A percentile compares a stretch with the other conserved stretches of the same genome.
phyloP scores from a whole-genome alignment of 2,113 vertebrate genomes.

The Lepisosteus osseus region DNA sequence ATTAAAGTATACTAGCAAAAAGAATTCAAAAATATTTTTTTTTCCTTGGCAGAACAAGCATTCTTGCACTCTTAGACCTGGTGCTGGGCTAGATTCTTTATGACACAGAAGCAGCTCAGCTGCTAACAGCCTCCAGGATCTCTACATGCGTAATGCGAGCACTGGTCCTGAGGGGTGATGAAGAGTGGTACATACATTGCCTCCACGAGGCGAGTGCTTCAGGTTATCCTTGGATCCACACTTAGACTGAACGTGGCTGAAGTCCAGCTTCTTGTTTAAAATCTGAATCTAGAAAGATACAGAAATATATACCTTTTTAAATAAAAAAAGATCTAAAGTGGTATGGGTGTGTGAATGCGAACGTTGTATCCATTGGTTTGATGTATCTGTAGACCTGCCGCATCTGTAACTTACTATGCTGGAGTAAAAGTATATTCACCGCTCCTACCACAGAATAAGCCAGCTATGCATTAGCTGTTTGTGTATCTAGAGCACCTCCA shows the following conservation, averaged over 20 bases:
- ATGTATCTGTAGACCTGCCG: too few relatives aligned
- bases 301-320: conserved; percentile 41
- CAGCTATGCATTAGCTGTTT: too few relatives aligned
- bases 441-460: too few relatives aligned
- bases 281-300: conserved; percentile 87
- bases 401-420: too few relatives aligned
- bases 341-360: conserved; percentile 11
- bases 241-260: conserved; percentile 81
- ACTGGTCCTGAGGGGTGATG: conserved; percentile 3
- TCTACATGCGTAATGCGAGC: conserved; percentile 4
- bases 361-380: too few relatives aligned
- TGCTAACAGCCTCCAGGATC: conserved; percentile 1
- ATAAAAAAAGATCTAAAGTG: conserved; percentile 15
- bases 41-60: too few relatives aligned
- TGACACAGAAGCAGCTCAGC: not conserved
- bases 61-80: too few relatives aligned
- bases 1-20: not conserved
- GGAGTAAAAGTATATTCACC: too few relatives aligned
- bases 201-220: conserved; percentile 79
- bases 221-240: conserved; percentile 92
- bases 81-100: not conserved
- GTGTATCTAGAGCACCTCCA: too few relatives aligned
- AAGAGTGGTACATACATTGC: conserved; percentile 80
- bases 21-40: not conserved
- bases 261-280: conserved; percentile 92